These are phyloP conservation scores for Corydoras sp. DNA, from an alignment of 2,113 vertebrate species.

Conservation along the genomic window DNA sequence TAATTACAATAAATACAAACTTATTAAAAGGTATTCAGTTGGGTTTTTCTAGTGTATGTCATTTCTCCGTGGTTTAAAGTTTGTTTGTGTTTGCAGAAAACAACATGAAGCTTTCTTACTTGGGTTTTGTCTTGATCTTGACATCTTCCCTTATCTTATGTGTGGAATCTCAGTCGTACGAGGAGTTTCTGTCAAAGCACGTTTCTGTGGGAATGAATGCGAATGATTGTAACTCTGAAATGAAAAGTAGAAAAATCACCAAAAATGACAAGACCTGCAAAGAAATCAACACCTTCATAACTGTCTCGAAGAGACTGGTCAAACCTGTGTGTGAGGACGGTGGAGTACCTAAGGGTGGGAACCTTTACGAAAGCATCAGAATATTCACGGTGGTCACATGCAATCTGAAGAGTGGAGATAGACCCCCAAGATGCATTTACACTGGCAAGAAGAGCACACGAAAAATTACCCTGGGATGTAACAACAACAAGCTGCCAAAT, in stretches of 20 bases:
- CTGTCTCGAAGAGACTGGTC: neutral
- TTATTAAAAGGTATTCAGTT: no score
- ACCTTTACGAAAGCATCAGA: no score
- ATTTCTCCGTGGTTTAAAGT: no score
- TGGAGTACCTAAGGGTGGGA: neutral
- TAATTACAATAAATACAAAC: no score
- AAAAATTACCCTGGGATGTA: conserved; percentile 31
- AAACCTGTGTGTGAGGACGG: conserved; percentile 10
- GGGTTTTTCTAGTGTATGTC: no score
- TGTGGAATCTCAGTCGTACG: no score
- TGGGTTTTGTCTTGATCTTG: no score
- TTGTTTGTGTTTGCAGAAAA: no score
- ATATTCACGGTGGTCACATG: conserved; percentile 13
- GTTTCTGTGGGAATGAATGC: conserved; percentile 15
- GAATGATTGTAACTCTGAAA: conserved; percentile 5
- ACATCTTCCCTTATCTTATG: no score
- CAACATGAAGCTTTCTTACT: no score
- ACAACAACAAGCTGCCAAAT: conserved; percentile 8
- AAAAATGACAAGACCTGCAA: conserved; percentile 20
- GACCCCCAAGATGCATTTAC: conserved; percentile 26
- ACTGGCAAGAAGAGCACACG: conserved; percentile 13
- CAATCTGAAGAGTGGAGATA: conserved; percentile 15
- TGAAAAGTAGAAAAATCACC: neutral
- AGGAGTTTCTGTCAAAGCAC: conserved; percentile 13
- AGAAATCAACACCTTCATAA: conserved; percentile 29